These are phyloP conservation scores for Sipha maydis DNA, from an alignment of 2,888 invertebrate genomes.

Conservation along the genomic window DNA sequence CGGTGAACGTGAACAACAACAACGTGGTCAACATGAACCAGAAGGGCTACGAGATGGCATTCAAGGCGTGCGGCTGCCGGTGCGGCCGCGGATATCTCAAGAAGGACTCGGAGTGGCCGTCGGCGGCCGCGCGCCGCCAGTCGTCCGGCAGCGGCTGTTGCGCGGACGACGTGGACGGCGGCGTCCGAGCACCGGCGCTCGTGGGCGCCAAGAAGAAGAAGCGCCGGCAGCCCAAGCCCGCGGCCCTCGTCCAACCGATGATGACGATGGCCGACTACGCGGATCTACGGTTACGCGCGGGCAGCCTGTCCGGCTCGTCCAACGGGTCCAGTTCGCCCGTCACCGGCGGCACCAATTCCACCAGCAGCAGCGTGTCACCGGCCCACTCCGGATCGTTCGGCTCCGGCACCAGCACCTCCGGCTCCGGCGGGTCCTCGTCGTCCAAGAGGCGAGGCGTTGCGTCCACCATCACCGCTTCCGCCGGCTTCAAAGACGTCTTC, in stretches of 20 bases:
- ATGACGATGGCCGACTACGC: slow-evolving; percentile 63
- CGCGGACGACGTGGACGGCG: slow-evolving; percentile 65
- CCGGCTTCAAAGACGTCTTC: slow-evolving; percentile 50
- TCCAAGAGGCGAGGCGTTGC: slow-evolving; percentile 18
- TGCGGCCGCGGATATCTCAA: slow-evolving; percentile 92
- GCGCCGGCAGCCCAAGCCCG: slow-evolving; percentile 74
- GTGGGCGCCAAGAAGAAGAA: slow-evolving; percentile 75
- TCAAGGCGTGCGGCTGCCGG: slow-evolving; percentile 93
- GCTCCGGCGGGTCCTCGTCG: slow-evolving; percentile 1
- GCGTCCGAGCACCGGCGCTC: slow-evolving; percentile 66
- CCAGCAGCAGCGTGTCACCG: slow-evolving; percentile 63
- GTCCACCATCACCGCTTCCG: not conserved
- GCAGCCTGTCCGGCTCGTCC: slow-evolving; percentile 63
- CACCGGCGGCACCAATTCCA: slow-evolving; percentile 44
- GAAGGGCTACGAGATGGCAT: slow-evolving; percentile 95
- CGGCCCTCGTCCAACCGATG: slow-evolving; percentile 70
- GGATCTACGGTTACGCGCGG: slow-evolving; percentile 65
- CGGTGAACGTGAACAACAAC: slow-evolving; percentile 67
- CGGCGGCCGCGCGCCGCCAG: slow-evolving; percentile 70
- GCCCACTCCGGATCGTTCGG: slow-evolving; percentile 65
- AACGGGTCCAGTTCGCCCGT: slow-evolving; percentile 46
- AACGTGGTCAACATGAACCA: slow-evolving; percentile 69
- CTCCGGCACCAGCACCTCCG: slow-evolving; percentile 11
- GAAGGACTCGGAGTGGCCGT: slow-evolving; percentile 92
- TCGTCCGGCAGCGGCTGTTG: slow-evolving; percentile 69